Base-by-base conservation (phyloP, 2,113 vertebrate genomes). In the Myotis yumanensis region DNA sequence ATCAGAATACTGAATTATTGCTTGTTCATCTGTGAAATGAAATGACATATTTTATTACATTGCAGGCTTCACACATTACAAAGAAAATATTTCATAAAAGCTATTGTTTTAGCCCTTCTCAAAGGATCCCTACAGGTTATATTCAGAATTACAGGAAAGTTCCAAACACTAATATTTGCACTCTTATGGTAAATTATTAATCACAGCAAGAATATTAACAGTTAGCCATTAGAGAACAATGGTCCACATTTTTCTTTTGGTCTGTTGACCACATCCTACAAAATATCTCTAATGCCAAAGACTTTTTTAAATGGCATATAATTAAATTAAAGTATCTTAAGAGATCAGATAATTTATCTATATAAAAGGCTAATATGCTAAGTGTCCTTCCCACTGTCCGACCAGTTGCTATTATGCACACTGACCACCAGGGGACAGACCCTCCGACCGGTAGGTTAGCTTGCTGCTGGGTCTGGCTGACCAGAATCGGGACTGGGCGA, bases 21-120 rank as follows among this genome's bases (percentile, higher is more conserved):
- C 97, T 93, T 97, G 97, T 81, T 98, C 98, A 92, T 98, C 98
- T 98, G 95, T 77, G 95, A 97, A 62, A 92, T n/a, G 32, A 96
- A 92, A 87, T n/a, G 40, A 57, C 12, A 37, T 46, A n/a, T 66
- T 51, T 51, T 52, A 86, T 69, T 86, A 80, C 68, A 52, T 71
- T 11, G 59, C 6, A 30, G 54, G 7, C 15, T 16, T 73, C 32
- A 59, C 6, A 73, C 11, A 51, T 69, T 54, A 75, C 66, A 93
- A 28, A 93, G 46, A 79, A 93, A 86, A 71, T 54, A n/a, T 7
- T 48, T 89, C 16, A 52, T 69, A 32, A 90, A 90, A 92, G 7
- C 37, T 43, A 69, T 18, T 15, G 7, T 17, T 35, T 89, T 48
- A 77, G 20, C 30, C 62, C 37, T 57, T 23, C 95, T 22, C 37